Conservation (phyloP, 2,797 vertebrate species). For the Epinephelus coioides region DNA sequence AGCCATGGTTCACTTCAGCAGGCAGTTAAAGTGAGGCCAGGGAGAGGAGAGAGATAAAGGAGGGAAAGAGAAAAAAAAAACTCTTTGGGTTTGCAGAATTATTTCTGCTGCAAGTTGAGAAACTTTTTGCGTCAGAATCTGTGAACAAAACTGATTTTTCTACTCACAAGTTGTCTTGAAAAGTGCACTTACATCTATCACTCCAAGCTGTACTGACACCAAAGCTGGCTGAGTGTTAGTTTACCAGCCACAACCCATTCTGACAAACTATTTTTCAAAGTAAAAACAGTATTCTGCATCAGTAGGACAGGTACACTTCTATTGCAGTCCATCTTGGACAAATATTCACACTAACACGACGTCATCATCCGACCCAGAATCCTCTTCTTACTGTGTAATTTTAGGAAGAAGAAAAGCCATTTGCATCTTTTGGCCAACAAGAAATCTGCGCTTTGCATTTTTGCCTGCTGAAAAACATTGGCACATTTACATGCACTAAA, state of each 20-base stretch:
- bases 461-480: constrained; percentile 18
- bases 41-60: constrained; percentile 66
- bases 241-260: background rate
- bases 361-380: constrained; percentile 5
- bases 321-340: background rate
- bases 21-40: constrained; percentile 85
- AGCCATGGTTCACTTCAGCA: constrained; percentile 85
- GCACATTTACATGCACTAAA: constrained; percentile 12
- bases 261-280: background rate
- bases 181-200: background rate
- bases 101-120: constrained; percentile 60
- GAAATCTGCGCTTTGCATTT: constrained; percentile 30
- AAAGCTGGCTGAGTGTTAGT: background rate
- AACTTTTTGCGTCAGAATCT: constrained; percentile 33
- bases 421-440: constrained; percentile 27
- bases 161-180: constrained; percentile 9
- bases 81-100: constrained; percentile 50
- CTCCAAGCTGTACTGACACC: background rate
- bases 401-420: constrained; percentile 25
- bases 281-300: background rate
- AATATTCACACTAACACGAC: constrained; percentile 28
- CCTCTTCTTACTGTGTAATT: background rate
- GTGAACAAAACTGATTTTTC: background rate
- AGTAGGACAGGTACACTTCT: background rate
- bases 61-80: constrained; percentile 21